These are phyloP conservation scores for Epirrhoe tristata DNA, from an alignment of 2,888 invertebrate genomes.

Conservation along the genomic window DNA sequence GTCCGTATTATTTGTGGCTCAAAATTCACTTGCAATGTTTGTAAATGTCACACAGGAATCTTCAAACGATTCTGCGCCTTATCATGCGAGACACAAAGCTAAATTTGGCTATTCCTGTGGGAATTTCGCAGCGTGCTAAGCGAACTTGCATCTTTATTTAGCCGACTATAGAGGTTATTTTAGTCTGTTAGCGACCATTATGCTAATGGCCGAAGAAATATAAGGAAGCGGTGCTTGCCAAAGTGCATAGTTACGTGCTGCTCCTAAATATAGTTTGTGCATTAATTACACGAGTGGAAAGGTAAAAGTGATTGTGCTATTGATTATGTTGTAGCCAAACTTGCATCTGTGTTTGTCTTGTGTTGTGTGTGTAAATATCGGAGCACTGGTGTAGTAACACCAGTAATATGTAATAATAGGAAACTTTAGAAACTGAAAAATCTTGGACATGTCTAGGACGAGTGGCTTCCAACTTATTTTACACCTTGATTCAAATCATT, in stretches of 20 bases:
- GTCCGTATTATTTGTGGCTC: slow-evolving; percentile 70
- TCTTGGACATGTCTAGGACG: too few relatives aligned
- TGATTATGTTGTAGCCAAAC: slow-evolving; percentile 3
- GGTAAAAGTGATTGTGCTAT: slow-evolving; percentile 28
- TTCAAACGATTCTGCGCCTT: slow-evolving; percentile 36
- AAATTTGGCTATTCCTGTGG: slow-evolving; percentile 32
- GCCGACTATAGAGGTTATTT: not conserved
- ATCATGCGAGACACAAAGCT: slow-evolving; percentile 10
- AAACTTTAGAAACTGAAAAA: too few relatives aligned
- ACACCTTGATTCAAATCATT: too few relatives aligned
- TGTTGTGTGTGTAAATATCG: too few relatives aligned
- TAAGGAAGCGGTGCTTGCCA: slow-evolving; percentile 64
- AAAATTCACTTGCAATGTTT: slow-evolving; percentile 65
- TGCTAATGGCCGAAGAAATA: slow-evolving; percentile 42
- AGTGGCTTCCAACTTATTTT: too few relatives aligned
- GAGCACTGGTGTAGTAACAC: too few relatives aligned
- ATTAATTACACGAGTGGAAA: slow-evolving; percentile 32
- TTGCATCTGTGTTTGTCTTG: not conserved
- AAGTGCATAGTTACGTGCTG: slow-evolving; percentile 54
- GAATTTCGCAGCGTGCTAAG: not conserved
- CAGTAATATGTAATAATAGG: too few relatives aligned
- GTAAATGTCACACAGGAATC: slow-evolving; percentile 68
- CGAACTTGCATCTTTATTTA: slow-evolving; percentile 18
- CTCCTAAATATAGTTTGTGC: slow-evolving; percentile 50
- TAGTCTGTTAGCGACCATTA: slow-evolving; percentile 14